phyloP scores from a whole-genome alignment of 2,888 invertebrate species.

The Pandemis cinnamomeana region DNA sequence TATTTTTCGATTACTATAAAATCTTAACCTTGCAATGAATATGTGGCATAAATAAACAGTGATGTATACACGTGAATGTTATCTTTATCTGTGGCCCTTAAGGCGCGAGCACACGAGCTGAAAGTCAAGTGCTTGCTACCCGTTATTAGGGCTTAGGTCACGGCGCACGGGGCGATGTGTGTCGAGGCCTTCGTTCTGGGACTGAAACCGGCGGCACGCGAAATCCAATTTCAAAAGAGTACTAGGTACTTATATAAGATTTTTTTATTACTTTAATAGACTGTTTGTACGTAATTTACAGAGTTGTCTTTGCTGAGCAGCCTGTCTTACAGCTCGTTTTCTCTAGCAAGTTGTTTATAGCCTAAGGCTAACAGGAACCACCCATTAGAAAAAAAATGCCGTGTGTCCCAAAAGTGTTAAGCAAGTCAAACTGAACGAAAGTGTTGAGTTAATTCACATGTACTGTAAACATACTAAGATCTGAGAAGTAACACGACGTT shows the following conservation, averaged over 20 bases:
- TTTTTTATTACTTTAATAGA: neutral
- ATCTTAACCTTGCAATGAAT: neutral
- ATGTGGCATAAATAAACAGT: neutral
- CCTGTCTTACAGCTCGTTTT: no score
- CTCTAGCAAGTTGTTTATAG: no score
- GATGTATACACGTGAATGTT: constrained; percentile 15
- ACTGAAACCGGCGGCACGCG: neutral
- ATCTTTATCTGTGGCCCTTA: constrained; percentile 30
- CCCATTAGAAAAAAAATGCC: no score
- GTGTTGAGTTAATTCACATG: neutral
- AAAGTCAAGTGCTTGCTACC: constrained; percentile 62
- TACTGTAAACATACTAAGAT: neutral
- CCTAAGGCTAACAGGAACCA: no score
- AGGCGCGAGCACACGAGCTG: constrained; percentile 48
- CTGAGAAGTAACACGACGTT: neutral
- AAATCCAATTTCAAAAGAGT: neutral
- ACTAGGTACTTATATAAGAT: neutral
- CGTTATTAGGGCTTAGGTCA: constrained; percentile 63
- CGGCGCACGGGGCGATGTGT: constrained; percentile 46
- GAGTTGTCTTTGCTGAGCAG: no score
- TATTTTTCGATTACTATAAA: neutral
- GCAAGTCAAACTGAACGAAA: neutral
- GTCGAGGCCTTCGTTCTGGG: constrained; percentile 54
- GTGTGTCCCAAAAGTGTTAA: no score
- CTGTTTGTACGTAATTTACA: neutral